Evolutionary conservation across 2,888 invertebrate genomes (phyloP), one percentile per base, ranked within the genome.

Genomic region (Muschampia plurimacula): DNA sequence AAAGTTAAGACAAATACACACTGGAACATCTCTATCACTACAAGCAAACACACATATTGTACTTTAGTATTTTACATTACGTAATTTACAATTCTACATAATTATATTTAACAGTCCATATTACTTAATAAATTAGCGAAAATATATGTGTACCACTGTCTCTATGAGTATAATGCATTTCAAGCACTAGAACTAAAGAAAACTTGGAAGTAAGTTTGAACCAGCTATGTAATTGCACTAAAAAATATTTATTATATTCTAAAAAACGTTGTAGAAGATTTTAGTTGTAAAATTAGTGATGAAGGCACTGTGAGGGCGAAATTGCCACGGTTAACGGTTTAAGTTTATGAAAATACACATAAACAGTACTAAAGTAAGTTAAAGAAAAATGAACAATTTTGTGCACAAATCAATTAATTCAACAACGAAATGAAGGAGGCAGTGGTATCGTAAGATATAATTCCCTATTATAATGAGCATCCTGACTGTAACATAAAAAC

Each of bases 391-490:
- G 9, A 69, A 65, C 57, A 62, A 73, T 52, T 73, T 73, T 73
- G 67, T 73, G 73, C 72, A 46, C 67, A 44, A 70, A 69, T 39
- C 28, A 72, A 71, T 49, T 39, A 66, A 66, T 59, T 66, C 39
- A 60, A 67, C 55, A 75, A 74, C 49, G 75, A 80, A 80, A 81
- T 82, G 80, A 87, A 83, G 79, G 80, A 80, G 83, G 87, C 87
- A 88, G 85, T 86, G 79, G 78, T 80, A 81, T 77, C 68, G 52
- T 62, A 74, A 77, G 75, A 75, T 22, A 15, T 52, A 15, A 55
- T 78, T 79, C 80, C 78, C 73, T 77, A 80, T 85, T 90, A 92
- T 90, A 92, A 93, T 92, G 92, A 93, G 92, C 89, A 92, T 90
- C 89, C 90, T 90, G 91, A 90, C 80, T 75, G 72, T 72, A 72